Conservation (phyloP, 2,888 invertebrate species). For the Dicyrtomina minuta region DNA sequence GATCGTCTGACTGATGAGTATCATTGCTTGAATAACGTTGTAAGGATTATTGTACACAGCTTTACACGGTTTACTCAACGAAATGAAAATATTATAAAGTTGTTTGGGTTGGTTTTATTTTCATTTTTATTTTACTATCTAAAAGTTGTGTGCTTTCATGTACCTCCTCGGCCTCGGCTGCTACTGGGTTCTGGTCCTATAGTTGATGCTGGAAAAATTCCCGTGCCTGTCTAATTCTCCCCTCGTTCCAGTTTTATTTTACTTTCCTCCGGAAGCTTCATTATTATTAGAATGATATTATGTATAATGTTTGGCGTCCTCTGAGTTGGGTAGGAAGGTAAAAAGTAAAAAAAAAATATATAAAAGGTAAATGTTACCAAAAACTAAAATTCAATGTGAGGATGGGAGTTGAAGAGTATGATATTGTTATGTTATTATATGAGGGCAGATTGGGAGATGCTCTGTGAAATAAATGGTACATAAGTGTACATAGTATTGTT, state of each 20-base stretch:
- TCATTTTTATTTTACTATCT: too few relatives aligned
- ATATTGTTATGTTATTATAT: too few relatives aligned
- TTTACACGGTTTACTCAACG: background rate
- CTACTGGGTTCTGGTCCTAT: too few relatives aligned
- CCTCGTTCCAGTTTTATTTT: conserved; percentile 26
- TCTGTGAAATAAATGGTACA: too few relatives aligned
- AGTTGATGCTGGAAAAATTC: too few relatives aligned
- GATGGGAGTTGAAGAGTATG: background rate
- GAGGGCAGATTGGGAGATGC: background rate
- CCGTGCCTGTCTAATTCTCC: background rate
- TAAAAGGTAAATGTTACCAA: conserved; percentile 27
- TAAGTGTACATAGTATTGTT: too few relatives aligned
- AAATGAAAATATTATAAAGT: conserved; percentile 6
- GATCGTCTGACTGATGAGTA: too few relatives aligned
- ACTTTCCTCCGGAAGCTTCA: conserved; percentile 39
- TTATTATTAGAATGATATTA: conserved; percentile 35
- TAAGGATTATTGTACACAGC: too few relatives aligned
- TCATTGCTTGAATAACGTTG: too few relatives aligned
- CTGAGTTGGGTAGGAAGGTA: background rate
- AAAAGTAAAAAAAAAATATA: too few relatives aligned
- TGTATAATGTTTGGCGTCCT: background rate
- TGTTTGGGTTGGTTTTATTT: conserved; percentile 4
- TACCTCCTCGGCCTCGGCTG: too few relatives aligned
- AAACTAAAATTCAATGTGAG: background rate
- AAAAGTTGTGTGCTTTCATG: too few relatives aligned